Conservation (phyloP, 2,888 invertebrate genomes). For the Aromia moschata region DNA sequence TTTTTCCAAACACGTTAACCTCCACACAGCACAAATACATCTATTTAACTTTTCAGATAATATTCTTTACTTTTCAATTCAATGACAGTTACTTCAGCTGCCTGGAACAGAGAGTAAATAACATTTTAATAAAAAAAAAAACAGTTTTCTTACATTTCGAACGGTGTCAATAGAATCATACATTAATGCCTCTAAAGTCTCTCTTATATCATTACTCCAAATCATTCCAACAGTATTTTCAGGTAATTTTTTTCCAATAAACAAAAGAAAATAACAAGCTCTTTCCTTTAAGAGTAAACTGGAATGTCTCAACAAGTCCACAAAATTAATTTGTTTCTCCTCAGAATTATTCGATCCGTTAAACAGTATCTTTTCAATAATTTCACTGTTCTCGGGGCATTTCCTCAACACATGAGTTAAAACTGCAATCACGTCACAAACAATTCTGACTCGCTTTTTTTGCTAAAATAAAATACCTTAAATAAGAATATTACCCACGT, state of each 20-base stretch:
- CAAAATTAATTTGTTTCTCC: slow-evolving; percentile 64
- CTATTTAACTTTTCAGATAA: slow-evolving; percentile 35
- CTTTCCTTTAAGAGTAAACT: slow-evolving; percentile 69
- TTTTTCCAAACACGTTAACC: no score
- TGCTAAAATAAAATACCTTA: slow-evolving; percentile 63
- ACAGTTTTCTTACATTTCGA: slow-evolving; percentile 63
- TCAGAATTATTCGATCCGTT: slow-evolving; percentile 56
- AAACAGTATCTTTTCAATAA: slow-evolving; percentile 77
- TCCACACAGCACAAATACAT: no score
- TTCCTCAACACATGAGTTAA: slow-evolving; percentile 78
- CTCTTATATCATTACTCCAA: slow-evolving; percentile 71
- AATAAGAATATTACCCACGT: no score
- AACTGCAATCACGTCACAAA: slow-evolving; percentile 76
- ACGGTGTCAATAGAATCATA: slow-evolving; percentile 71
- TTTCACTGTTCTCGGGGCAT: slow-evolving; percentile 78
- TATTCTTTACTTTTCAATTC: slow-evolving; percentile 51
- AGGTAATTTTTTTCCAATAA: slow-evolving; percentile 72
- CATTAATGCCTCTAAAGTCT: slow-evolving; percentile 70
- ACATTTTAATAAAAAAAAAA: no score
- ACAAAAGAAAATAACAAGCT: slow-evolving; percentile 75
- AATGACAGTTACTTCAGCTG: slow-evolving; percentile 50
- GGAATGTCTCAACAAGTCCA: slow-evolving; percentile 68
- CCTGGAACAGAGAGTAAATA: slow-evolving; percentile 49
- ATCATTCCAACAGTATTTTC: slow-evolving; percentile 71
- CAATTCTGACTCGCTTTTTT: slow-evolving; percentile 70